Evolutionary conservation across 2,113 vertebrate species (phyloP), one percentile per base, ranked within the genome.

Genomic region (Amazona guildingii): DNA sequence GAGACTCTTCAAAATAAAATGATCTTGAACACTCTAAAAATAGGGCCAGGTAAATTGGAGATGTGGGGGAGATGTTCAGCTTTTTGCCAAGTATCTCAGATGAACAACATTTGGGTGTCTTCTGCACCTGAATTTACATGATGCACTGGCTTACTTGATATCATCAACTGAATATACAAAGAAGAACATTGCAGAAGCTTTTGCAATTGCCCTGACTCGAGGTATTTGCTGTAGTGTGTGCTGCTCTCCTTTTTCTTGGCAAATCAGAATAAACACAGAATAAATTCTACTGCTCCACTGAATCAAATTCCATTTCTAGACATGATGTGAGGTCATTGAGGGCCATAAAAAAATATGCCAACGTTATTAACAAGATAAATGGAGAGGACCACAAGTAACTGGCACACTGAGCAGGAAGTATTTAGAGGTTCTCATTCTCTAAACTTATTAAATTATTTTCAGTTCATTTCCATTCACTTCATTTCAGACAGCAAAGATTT

Each of bases 21-120:
- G 17, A 70, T 24, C 48, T 29, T 19, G 64, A 86, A 23, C 1
- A n/a, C 35, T 46, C 7, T 54, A 9, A 21, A 4, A 23, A 29
- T 48, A 18, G 20, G 21, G 39, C 8, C 44, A 31, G 27, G 2
- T 5, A 19, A n/a, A 44, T 48, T 1, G 24, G 44, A 64, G 49
- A 9, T 13, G 21, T 46, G 49, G 41, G 67, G 35, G 46, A 17
- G 9, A 12, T 2, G 7, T 14, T 78, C 17, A 10, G 11, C 3
- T 37, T 37, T 68, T 61, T 39, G 35, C 14, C 46, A 17, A 51
- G 54, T 43, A 5, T 16, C 11, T 69, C 19, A 27, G 23, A 14
- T 0, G 2, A 10, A 20, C 2, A 20, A 7, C 1, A 25, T 76
- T 15, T 46, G 6, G 1, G 2, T 37, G 35, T n/a, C 19, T 51